Evolutionary conservation across 2,797 vertebrate genomes (phyloP).

Genomic region (Sarcophilus harrisii): DNA sequence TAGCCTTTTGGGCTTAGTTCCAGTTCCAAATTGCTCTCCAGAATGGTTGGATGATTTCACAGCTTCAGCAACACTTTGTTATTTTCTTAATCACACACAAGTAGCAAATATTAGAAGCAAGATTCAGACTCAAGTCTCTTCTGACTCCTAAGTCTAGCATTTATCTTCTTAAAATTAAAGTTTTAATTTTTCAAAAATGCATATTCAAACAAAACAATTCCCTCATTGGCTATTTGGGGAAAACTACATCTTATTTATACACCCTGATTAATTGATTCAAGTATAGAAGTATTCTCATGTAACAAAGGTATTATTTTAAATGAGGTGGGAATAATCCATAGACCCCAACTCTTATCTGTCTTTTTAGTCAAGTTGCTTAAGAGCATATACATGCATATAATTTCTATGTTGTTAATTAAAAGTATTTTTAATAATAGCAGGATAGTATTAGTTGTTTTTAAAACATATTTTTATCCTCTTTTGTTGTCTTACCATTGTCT

Average conservation of each 20-base stretch:
- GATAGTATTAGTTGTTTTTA: not conserved
- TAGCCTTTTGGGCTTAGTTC: no score
- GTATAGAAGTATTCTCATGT: not conserved
- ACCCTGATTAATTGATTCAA: not conserved
- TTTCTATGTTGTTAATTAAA: not conserved
- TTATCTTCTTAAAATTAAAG: not conserved
- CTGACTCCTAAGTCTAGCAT: not conserved
- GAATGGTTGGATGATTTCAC: no score
- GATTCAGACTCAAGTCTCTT: not conserved
- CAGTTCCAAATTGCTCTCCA: no score
- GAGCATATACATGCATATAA: not conserved
- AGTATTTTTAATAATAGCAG: not conserved
- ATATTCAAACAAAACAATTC: not conserved
- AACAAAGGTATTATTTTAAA: not conserved
- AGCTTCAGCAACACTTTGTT: no score
- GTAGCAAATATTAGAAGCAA: not conserved
- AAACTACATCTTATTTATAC: not conserved
- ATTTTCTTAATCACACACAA: not conserved
- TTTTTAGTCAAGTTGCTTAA: not conserved
- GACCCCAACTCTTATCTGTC: not conserved
- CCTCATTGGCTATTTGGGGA: not conserved
- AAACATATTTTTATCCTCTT: not conserved
- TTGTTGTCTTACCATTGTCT: not conserved
- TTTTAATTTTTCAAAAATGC: not conserved
- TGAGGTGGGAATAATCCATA: not conserved